Conservation (phyloP, 2,113 vertebrate species). For the Climacteris rufus region DNA sequence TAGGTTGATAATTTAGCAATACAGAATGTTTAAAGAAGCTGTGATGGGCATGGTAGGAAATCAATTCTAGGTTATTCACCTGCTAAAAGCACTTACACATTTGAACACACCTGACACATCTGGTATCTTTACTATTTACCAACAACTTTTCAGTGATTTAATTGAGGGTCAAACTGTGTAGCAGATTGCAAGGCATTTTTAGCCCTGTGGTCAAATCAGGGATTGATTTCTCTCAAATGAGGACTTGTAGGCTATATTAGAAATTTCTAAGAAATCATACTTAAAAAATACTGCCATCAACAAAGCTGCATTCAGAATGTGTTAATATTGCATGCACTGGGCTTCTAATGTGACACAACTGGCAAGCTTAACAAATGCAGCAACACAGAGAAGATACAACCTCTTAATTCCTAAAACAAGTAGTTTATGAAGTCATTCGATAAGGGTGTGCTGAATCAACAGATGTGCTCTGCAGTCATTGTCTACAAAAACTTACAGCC, state of each 20-base stretch:
- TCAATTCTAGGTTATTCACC: not conserved
- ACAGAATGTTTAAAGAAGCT: not conserved
- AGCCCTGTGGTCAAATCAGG: not conserved
- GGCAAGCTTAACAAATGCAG: not conserved
- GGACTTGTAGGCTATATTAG: not conserved
- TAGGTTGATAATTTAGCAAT: not conserved
- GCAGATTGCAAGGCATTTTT: not conserved
- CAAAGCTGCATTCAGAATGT: not conserved
- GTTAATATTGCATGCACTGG: not conserved
- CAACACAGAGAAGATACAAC: not conserved
- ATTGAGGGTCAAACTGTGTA: not conserved
- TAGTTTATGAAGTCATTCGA: not conserved
- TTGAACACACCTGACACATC: too few relatives aligned
- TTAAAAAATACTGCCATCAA: not conserved
- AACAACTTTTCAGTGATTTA: not conserved
- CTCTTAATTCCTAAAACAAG: not conserved
- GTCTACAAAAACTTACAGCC: not conserved
- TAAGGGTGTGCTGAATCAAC: not conserved
- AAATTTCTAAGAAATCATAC: not conserved
- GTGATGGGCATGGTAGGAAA: not conserved
- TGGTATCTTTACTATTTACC: not conserved
- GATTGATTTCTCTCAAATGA: not conserved
- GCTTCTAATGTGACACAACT: not conserved
- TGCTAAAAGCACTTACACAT: not conserved
- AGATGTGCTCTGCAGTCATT: not conserved